These are phyloP conservation scores for Scytalopus superciliaris DNA, from an alignment of 2,113 vertebrate genomes.

Conservation along the genomic window DNA sequence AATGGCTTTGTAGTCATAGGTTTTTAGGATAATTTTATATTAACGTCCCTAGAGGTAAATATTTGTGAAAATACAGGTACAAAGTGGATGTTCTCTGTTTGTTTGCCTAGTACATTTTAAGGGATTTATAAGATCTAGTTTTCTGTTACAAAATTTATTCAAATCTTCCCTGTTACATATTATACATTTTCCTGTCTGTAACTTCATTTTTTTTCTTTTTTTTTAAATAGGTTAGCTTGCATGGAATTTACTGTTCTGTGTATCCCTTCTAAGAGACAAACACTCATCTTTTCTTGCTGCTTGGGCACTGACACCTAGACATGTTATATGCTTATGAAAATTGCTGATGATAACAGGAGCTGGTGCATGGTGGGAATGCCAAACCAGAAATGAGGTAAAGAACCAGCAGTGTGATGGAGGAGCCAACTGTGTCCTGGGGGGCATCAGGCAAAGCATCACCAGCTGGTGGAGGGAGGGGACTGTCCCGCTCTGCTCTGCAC, in stretches of 20 bases:
- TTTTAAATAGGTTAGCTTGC: background rate
- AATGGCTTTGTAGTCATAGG: background rate
- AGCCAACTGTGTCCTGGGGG: background rate
- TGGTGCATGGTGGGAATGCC: background rate
- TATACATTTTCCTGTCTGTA: background rate
- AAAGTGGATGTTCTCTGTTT: background rate
- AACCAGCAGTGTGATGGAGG: background rate
- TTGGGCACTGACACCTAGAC: accelerated
- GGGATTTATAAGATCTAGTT: background rate
- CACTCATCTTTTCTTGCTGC: background rate
- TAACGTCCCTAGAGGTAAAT: background rate
- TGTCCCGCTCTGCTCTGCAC: background rate
- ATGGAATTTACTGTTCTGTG: background rate
- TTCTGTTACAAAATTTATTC: background rate
- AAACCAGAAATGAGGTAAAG: background rate
- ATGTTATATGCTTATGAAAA: background rate
- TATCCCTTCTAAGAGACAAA: background rate
- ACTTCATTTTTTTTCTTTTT: background rate
- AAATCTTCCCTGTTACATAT: background rate
- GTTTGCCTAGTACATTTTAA: background rate
- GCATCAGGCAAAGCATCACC: background rate
- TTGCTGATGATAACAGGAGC: background rate
- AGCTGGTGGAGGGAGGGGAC: too few species aligned
- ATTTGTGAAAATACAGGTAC: background rate
- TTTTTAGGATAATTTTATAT: background rate